Evolutionary conservation across 2,113 vertebrate genomes (phyloP), one percentile per base, ranked within the genome.

Genomic region (Poeciliopsis prolifica): DNA sequence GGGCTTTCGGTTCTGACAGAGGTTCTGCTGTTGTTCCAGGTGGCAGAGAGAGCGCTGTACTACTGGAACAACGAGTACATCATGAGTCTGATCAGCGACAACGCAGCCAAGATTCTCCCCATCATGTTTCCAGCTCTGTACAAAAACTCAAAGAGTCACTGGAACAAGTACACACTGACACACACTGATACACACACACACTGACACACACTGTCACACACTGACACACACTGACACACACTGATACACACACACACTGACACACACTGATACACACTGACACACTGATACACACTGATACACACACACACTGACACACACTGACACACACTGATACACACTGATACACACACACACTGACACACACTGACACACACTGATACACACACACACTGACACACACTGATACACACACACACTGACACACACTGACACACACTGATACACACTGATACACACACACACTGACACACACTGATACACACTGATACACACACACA

Each of bases 51-150:
- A 29, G 97, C 97, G 0, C 94, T 98, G 31, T 99, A 99, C 88
- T 99, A 99, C 86, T 99, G 97, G 98, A 99, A 99, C 88, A 98
- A 99, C 0, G 97, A 99, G 81, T 99, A 99, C 86, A 98, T 99
- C 91, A 98, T 99, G 97, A 99, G 98, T 89, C 93, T 99, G 80
- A 98, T 99, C 89, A 99, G 98, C 26, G 98, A 99, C 92, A 99
- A 99, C 0, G 97, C 98, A 0, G 96, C 96, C 77, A 96, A 96
- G 77, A 97, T 99, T 74, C 97, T 99, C 44, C 98, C 98, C 2
- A 98, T 99, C 92, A 99, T 99, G 98, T 99, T 99, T 72, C 98
- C 97, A 0, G 97, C 98, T 0, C 97, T 99, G 77, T 99, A 99
- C 93, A 96, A 97, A 94, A 99, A 99, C 95, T 99, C 97, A 89